Conservation (phyloP, 2,797 vertebrate genomes). For the Chromis chromis region DNA sequence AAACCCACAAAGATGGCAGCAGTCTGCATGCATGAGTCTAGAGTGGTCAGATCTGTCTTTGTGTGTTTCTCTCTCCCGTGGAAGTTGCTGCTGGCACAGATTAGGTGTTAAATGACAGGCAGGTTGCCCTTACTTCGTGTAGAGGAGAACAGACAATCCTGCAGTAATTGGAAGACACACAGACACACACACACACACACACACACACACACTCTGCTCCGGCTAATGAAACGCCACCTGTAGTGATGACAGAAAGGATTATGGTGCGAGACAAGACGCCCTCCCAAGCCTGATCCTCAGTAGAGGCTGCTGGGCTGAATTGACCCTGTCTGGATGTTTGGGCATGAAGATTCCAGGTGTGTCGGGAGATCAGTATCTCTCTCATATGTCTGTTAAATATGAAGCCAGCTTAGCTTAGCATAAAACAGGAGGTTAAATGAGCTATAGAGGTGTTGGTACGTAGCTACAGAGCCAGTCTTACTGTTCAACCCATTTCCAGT, state of each 20-base stretch:
- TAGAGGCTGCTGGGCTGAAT: conserved; percentile 13
- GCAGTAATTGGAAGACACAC: conserved; percentile 21
- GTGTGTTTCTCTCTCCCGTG: conserved; percentile 28
- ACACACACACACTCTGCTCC: conserved; percentile 9
- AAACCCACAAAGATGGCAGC: not conserved
- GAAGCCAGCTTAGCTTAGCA: not conserved
- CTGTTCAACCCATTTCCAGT: too few species aligned
- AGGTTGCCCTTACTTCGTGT: conserved; percentile 31
- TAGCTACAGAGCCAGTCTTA: too few species aligned
- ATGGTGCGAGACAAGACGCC: conserved; percentile 35
- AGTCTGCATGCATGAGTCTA: conserved; percentile 1
- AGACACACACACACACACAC: conserved; percentile 17
- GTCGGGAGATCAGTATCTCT: not conserved
- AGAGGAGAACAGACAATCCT: conserved; percentile 31
- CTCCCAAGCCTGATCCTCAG: not conserved
- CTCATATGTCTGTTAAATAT: not conserved
- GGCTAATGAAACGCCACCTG: conserved; percentile 54
- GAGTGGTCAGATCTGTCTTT: conserved; percentile 11
- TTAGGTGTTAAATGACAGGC: conserved; percentile 57
- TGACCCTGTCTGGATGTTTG: conserved; percentile 20
- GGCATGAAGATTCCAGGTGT: conserved; percentile 10
- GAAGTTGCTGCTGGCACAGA: conserved; percentile 40
- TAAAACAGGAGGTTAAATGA: not conserved
- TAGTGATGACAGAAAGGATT: conserved; percentile 63
- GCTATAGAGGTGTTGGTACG: not conserved